A percentile compares a stretch with the other conserved stretches of the same genome.
Evolutionary conservation across 2,797 vertebrate genomes (phyloP).

Genomic region (Argya squamiceps): DNA sequence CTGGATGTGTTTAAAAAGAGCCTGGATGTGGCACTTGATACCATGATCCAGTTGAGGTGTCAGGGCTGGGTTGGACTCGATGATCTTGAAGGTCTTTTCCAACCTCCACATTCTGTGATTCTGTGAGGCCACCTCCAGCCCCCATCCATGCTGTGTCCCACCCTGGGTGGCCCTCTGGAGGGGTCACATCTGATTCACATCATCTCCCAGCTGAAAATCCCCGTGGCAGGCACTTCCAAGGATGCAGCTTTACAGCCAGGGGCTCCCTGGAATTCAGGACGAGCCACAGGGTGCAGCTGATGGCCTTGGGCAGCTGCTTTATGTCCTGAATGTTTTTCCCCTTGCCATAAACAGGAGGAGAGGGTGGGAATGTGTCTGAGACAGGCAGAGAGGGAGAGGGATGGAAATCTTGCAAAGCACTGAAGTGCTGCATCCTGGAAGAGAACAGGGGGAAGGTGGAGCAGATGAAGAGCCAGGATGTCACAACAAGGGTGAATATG

Average conservation of each 20-base stretch:
- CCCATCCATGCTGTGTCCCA: accelerated
- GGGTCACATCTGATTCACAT: background rate
- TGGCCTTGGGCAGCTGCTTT: accelerated
- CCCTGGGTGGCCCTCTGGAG: background rate
- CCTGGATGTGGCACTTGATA: too few relatives aligned
- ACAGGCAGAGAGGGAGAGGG: background rate
- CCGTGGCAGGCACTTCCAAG: background rate
- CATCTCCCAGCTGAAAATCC: background rate
- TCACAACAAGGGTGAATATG: background rate
- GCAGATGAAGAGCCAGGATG: background rate
- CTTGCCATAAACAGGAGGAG: background rate
- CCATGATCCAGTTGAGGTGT: too few relatives aligned
- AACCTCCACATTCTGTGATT: too few relatives aligned
- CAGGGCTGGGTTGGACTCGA: too few relatives aligned
- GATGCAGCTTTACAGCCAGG: accelerated
- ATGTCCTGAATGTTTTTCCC: background rate
- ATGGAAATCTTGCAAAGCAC: background rate
- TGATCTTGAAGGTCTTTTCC: too few relatives aligned
- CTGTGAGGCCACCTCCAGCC: background rate
- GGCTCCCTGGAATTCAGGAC: background rate
- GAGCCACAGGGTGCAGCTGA: accelerated
- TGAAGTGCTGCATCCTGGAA: background rate
- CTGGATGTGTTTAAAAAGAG: too few relatives aligned
- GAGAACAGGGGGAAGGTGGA: background rate
- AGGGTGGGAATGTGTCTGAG: background rate